phyloP scores from a whole-genome alignment of 2,113 vertebrate genomes.

The Sardina pilchardus region DNA sequence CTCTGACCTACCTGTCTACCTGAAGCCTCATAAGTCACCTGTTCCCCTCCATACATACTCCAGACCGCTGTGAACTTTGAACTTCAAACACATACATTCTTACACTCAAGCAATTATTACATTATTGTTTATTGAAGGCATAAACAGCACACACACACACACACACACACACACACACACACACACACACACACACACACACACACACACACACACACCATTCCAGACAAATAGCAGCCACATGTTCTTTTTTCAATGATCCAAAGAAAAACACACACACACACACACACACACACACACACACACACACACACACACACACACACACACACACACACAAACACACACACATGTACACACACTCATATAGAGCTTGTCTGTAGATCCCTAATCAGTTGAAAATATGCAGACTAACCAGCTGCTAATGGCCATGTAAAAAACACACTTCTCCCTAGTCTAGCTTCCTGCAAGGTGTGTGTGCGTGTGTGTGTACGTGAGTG shows the following conservation, averaged over 20 bases:
- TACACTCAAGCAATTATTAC: not conserved
- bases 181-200: constrained; percentile 76
- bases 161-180: constrained; percentile 29
- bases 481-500: constrained; percentile 39
- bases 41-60: not conserved
- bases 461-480: constrained; percentile 17
- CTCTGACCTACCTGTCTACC: constrained; percentile 40
- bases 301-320: not conserved
- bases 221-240: constrained; percentile 96
- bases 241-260: constrained; percentile 95
- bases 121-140: not conserved
- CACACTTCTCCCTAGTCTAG: not conserved
- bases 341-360: not conserved
- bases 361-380: constrained; percentile 11
- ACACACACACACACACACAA: not conserved
- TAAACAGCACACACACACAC: constrained; percentile 43
- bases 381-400: constrained; percentile 90
- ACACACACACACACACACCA: constrained; percentile 76
- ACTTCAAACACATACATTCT: constrained; percentile 43
- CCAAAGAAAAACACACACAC: not conserved
- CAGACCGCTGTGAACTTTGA: not conserved
- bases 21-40: constrained; percentile 46
- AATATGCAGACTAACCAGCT: constrained; percentile 85
- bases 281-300: not conserved
- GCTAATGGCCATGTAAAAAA: constrained; percentile 74